Evolutionary conservation across 1,140 invertebrate genomes (phyloP).

Genomic region (Lordiphosa collinella): DNA sequence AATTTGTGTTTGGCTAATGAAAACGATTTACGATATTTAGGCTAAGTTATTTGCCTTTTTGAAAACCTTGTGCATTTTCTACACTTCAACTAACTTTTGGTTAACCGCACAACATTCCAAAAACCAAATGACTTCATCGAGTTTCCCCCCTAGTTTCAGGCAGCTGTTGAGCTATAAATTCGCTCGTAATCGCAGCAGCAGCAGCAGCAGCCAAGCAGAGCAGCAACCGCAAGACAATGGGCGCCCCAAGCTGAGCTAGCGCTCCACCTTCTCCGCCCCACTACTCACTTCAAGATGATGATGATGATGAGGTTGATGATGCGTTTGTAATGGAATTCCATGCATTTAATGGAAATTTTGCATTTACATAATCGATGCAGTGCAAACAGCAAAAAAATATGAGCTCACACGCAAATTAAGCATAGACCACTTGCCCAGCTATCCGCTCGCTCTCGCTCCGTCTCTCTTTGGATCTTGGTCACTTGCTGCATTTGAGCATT

Average conservation of each 20-base stretch:
- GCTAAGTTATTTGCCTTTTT: constrained; percentile 30
- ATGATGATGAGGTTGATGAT: constrained; percentile 34
- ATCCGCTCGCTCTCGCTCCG: background rate
- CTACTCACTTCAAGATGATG: background rate
- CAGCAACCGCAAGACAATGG: constrained; percentile 42
- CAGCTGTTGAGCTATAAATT: constrained; percentile 26
- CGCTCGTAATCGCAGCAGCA: background rate
- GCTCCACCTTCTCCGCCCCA: background rate
- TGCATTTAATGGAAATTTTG: constrained; percentile 58
- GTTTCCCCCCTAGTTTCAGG: background rate
- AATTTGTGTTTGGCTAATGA: constrained; percentile 74
- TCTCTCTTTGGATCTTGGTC: constrained; percentile 14
- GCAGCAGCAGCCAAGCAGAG: no score
- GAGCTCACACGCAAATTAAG: constrained; percentile 57
- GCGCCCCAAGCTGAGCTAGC: constrained; percentile 19
- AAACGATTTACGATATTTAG: constrained; percentile 61
- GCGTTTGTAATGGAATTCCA: constrained; percentile 61
- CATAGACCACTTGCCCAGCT: constrained; percentile 1
- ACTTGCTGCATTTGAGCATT: constrained; percentile 20
- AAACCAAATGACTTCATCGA: constrained; percentile 39
- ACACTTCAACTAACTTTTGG: background rate
- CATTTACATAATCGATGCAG: constrained; percentile 63
- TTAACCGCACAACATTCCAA: constrained; percentile 21
- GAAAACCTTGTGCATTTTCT: background rate
- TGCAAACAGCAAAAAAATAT: constrained; percentile 35